Conservation (phyloP, 2,888 invertebrate genomes). For the Glaucopsyche alexis region DNA sequence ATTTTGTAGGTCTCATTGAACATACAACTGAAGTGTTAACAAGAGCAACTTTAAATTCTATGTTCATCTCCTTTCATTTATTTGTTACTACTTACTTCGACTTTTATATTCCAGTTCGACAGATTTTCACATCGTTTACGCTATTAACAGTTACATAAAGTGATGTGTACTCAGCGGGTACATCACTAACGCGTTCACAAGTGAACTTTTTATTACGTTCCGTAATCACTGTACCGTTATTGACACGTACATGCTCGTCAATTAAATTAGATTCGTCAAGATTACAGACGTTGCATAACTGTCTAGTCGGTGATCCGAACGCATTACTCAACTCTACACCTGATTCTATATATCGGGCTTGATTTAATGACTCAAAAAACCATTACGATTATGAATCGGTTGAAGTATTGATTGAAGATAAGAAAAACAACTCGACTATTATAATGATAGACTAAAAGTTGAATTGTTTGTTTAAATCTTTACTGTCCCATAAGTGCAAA, state of each 20-base stretch:
- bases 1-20: no score
- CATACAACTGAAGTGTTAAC: no score
- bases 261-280: conserved; percentile 60
- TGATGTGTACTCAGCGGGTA: not conserved
- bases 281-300: conserved; percentile 69
- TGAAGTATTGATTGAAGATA: conserved; percentile 14
- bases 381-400: conserved; percentile 25
- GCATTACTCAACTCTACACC: conserved; percentile 66
- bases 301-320: conserved; percentile 58
- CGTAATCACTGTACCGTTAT: conserved; percentile 69
- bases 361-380: conserved; percentile 24
- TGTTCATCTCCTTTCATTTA: no score
- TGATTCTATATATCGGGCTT: conserved; percentile 51
- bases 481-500: no score
- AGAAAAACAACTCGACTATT: not conserved
- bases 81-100: no score
- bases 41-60: no score
- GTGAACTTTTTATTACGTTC: conserved; percentile 51
- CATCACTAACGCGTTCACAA: conserved; percentile 13
- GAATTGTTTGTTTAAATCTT: no score
- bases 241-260: conserved; percentile 53
- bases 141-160: conserved; percentile 6
- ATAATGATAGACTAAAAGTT: not conserved
- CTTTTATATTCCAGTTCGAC: not conserved
- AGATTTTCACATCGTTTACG: no score